phyloP scores from a whole-genome alignment of 2,888 invertebrate genomes.

The Tetropium fuscum region DNA sequence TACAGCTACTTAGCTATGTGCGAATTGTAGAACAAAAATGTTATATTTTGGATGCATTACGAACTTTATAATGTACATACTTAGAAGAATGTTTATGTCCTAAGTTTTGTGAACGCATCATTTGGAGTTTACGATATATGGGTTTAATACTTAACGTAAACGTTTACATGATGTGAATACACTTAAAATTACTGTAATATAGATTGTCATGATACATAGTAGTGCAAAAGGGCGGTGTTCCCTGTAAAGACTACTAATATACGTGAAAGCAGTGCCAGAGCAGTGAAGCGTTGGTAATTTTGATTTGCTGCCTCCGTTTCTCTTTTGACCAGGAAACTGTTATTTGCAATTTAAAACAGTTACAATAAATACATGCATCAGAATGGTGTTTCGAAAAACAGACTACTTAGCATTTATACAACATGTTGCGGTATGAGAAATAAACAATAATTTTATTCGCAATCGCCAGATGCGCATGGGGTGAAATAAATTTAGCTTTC shows the following conservation, averaged over 20 bases:
- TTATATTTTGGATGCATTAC: slow-evolving; percentile 30
- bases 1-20: too few relatives aligned
- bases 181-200: slow-evolving; percentile 36
- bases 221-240: slow-evolving; percentile 21
- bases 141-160: slow-evolving; percentile 37
- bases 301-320: slow-evolving; percentile 25
- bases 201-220: slow-evolving; percentile 30
- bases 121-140: slow-evolving; percentile 47
- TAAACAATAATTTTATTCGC: not conserved
- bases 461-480: too few relatives aligned
- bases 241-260: slow-evolving; percentile 35
- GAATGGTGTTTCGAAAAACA: slow-evolving; percentile 4
- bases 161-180: slow-evolving; percentile 49
- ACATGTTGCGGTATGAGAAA: not conserved
- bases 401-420: slow-evolving; percentile 11
- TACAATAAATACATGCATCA: slow-evolving; percentile 15
- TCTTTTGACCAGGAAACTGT: slow-evolving; percentile 28
- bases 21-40: slow-evolving; percentile 33
- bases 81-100: slow-evolving; percentile 41
- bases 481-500: too few relatives aligned
- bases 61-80: slow-evolving; percentile 44
- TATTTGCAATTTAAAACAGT: slow-evolving; percentile 29
- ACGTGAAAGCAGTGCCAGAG: slow-evolving; percentile 20
- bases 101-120: slow-evolving; percentile 40
- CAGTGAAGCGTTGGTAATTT: slow-evolving; percentile 31